phyloP scores from a whole-genome alignment of 1,140 invertebrate species.

The Stenopsyche tienmushanensis region DNA sequence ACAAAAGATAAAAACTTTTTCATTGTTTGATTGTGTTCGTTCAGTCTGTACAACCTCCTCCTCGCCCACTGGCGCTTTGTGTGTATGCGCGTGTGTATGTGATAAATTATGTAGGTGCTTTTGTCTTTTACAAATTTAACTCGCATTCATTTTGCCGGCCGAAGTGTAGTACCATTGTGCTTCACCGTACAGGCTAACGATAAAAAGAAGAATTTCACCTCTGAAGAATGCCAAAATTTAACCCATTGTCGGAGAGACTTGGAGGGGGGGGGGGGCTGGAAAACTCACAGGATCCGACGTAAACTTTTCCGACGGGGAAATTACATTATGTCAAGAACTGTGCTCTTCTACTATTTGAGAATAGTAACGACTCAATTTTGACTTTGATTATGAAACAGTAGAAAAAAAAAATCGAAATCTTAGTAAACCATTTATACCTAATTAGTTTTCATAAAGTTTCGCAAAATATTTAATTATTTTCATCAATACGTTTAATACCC shows the following conservation, averaged over 20 bases:
- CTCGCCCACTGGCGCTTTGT: slow-evolving; percentile 18
- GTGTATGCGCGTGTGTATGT: slow-evolving; percentile 26
- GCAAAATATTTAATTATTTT: too few relatives aligned
- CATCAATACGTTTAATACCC: too few relatives aligned
- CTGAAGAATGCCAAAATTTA: background rate
- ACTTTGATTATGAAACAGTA: too few relatives aligned
- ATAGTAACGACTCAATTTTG: too few relatives aligned
- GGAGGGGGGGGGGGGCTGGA: too few relatives aligned
- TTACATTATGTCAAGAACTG: too few relatives aligned
- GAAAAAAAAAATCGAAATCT: too few relatives aligned
- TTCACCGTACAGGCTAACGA: slow-evolving; percentile 30
- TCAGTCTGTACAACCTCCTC: slow-evolving; percentile 22
- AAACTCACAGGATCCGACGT: too few relatives aligned
- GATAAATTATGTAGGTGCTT: slow-evolving; percentile 29
- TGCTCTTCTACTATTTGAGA: too few relatives aligned
- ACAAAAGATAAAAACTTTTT: slow-evolving; percentile 43
- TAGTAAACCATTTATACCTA: too few relatives aligned
- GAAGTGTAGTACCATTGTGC: slow-evolving; percentile 40
- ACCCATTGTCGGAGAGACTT: background rate
- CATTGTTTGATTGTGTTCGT: slow-evolving; percentile 43
- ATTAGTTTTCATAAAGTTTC: too few relatives aligned
- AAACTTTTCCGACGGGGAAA: too few relatives aligned
- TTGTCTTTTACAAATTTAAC: slow-evolving; percentile 43
- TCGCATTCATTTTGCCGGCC: slow-evolving; percentile 41
- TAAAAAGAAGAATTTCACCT: background rate